Base-by-base conservation (phyloP, 1,140 invertebrate species). In the Ptiloglossa arizonensis region DNA sequence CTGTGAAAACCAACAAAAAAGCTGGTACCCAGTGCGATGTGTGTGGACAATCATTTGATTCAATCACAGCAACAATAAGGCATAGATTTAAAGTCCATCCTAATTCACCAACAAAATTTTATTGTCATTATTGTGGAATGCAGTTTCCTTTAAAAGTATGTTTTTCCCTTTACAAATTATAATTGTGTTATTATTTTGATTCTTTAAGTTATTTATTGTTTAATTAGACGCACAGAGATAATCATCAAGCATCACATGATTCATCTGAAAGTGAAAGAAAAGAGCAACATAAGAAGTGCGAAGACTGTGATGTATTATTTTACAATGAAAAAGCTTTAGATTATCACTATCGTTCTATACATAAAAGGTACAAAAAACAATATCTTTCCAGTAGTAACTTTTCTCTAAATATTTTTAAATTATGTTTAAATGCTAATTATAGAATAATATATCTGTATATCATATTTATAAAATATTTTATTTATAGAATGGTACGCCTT, bases 81-180 rank as follows among this genome's bases (percentile, higher is more conserved):
- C 95, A 96, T 89, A 95, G 95, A 87, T 95, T 95, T 86, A 95
- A 94, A 87, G 91, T 94, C 57, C 95, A 96, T 89, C 94, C 94
- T 17, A 93, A 95, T 70, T 93, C 93, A 74, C 93, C 93, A 29
- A 89, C 93, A 2, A 95, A 95, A 87, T 93, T 95, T 89, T 95
- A 95, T 87, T 96, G 95, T 70, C 91, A 93, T 13, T 94, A 94
- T 90, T 96, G 95, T 89, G 95, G 95, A 6, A 95, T 94, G 92
- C 94, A 95, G 67, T 96, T 95, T 89, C 95, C 95, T 41, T 89
- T 96, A 82, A 95, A 95, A 93, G 95, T 95, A 85, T 77, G 52
- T 59, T 78, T 48, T 15, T 41, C 29, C 32, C 57, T 22, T 27
- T 46, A 27, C 41, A 41, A 19, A 15, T 29, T 41, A 38, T 32